A percentile compares a stretch with the other conserved stretches of the same genome.
phyloP scores from a whole-genome alignment of 2,797 vertebrate species.

The Sylvilagus floridanus region DNA sequence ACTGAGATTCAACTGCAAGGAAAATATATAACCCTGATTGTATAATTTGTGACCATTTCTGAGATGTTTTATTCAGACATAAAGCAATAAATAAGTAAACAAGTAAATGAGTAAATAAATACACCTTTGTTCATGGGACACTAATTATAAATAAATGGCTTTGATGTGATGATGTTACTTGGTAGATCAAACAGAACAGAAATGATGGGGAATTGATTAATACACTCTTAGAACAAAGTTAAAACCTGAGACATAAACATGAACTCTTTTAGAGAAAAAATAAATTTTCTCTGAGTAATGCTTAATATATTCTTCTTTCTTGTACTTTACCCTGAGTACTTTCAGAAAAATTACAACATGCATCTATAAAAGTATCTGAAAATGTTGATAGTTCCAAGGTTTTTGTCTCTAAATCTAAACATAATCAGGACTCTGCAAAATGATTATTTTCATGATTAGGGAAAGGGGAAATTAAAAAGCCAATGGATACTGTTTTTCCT shows the following conservation, averaged over 20 bases:
- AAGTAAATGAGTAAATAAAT: not conserved
- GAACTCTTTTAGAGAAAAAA: not conserved
- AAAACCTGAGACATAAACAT: not conserved
- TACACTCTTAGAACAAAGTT: not conserved
- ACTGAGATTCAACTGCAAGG: not conserved
- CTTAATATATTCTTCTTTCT: not conserved
- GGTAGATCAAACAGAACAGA: not conserved
- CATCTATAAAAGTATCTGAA: not conserved
- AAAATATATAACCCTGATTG: not conserved
- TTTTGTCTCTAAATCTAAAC: not conserved
- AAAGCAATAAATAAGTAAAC: not conserved
- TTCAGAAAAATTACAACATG: not conserved
- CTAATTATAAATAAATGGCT: not conserved
- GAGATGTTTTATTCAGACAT: not conserved
- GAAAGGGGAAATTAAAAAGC: not conserved
- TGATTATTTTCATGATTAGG: not conserved
- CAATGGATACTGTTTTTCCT: not conserved
- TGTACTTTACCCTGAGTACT: not conserved
- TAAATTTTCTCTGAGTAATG: not conserved
- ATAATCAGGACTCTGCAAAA: not conserved
- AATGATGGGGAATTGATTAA: not conserved
- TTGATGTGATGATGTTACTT: not conserved
- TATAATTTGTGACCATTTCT: not conserved
- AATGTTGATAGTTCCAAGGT: not conserved
- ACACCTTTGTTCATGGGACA: not conserved